A percentile compares a stretch with the other conserved stretches of the same genome.
These are phyloP conservation scores for Zosterops japonicus DNA, from an alignment of 2,113 vertebrate genomes.

Conservation along the genomic window DNA sequence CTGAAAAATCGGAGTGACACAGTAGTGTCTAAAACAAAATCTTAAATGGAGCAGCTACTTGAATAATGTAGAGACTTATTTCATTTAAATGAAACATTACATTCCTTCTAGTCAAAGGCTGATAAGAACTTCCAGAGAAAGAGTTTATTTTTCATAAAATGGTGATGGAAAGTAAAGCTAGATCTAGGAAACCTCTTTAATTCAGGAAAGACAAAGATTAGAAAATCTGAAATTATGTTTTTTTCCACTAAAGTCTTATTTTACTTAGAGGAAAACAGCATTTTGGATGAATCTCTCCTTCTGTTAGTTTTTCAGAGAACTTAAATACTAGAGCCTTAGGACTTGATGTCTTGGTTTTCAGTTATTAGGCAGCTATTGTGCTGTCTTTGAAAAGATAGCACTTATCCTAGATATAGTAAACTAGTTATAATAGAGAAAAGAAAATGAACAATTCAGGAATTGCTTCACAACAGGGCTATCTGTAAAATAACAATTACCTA, in stretches of 20 bases:
- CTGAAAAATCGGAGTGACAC: no score
- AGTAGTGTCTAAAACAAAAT: neutral
- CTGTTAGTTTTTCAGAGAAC: neutral
- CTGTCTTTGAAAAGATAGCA: neutral
- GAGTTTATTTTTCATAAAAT: neutral
- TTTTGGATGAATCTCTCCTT: neutral
- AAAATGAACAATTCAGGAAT: neutral
- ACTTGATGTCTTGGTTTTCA: neutral
- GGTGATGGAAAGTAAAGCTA: neutral
- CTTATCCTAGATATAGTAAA: neutral
- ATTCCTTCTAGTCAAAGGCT: neutral
- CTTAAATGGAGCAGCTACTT: neutral
- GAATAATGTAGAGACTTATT: neutral
- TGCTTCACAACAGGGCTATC: neutral
- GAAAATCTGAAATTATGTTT: neutral
- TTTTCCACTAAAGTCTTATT: neutral
- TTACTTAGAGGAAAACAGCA: neutral
- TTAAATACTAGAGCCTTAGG: neutral
- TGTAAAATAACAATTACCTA: neutral
- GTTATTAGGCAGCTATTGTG: neutral
- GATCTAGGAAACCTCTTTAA: neutral
- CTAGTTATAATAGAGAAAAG: constrained; percentile 2
- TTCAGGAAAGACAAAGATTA: neutral
- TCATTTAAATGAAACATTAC: neutral
- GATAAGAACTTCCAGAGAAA: neutral